Base-by-base conservation (phyloP, 2,888 invertebrate species). In the Lasioglossum malachurum region DNA sequence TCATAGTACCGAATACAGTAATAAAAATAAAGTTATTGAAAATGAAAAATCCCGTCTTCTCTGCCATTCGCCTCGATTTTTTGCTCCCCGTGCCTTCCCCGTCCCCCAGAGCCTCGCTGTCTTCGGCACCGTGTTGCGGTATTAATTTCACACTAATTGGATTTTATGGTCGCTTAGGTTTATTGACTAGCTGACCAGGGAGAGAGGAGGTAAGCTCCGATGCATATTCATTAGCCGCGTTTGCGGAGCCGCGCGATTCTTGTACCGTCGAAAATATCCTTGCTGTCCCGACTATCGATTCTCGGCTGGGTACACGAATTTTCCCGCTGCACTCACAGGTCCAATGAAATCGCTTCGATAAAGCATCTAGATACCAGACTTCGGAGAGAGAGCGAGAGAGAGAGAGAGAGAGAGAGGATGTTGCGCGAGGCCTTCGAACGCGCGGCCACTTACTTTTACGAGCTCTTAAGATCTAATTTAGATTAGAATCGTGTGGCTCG, bases 391-490 rank as follows among this genome's bases (percentile, higher is more conserved):
- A 71, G 80, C n/a, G n/a, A 27, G 12, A 53, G 23, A 53, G 23
- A 53, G 69, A 41, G 69, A n/a, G 69, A 67, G 19, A 23, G 31
- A 19, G 69, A 23, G 38, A 69, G 10, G 10, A 44, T 12, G 78
- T 27, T 77, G 89, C 53, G 53, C 78, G 90, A 81, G 67, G 57
- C 76, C 75, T 72, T 31, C 38, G 76, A 77, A 57, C 64, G 57
- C 35, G 23, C 67, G 27, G 83, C 78, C 69, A 85, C 49, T 89
- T 90, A 88, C 88, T 88, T 89, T 87, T 90, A 91, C 89, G 87
- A 88, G 90, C 93, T 93, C 92, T 94, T 93, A 94, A 95, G 95
- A 95, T 95, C 94, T 94, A 94, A 95, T 95, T 95, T 94, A 95
- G 95, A 95, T 95, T 94, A 93, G 91, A 91, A 86, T 82, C 87